Evolutionary conservation across 2,797 vertebrate species (phyloP), one percentile per base, ranked within the genome.

Genomic region (Tangara arthus): DNA sequence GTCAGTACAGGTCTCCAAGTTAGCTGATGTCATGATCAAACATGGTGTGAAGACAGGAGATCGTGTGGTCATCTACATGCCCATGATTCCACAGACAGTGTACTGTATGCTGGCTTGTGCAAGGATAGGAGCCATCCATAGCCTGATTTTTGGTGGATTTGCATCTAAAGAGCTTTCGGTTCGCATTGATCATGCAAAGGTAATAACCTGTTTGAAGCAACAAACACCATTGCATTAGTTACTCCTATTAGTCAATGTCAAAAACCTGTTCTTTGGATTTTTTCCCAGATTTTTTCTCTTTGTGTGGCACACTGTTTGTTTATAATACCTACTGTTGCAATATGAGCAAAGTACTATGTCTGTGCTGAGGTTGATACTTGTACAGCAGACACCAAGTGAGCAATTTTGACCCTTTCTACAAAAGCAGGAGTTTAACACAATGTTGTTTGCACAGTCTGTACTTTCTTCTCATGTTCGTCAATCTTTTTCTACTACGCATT

Each of bases 61-160:
- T 82, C 97, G 99, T 50, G 99, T 99, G 35, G 98, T 99, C 76
- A 99, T 99, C 97, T 99, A 99, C 96, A 99, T 99, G 99, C 99
- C 99, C 53, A 99, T 99, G 99, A 98, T 99, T 86, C 99, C 99
- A 2, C 98, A 99, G 97, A 99, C 99, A 20, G 98, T 99, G 97
- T 98, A 98, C 86, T 97, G 98, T 89, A 99, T 99, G 99, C 93
- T 99, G 97, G 99, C 99, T 6, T 99, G 99, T 77, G 98, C 99
- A 4, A 98, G 99, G 87, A 98, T 99, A 56, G 99, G 99, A 75
- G 99, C 99, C 49, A 98, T 99, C 9, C 99, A 99, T 91, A 99
- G 99, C 93, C 98, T 99, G 73, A 99, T 99, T 95, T 99, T 99
- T 80, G 99, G 99, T 5, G 99, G 99, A 96, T 99, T 99, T 73